Conservation (phyloP, 2,113 vertebrate species). For the Oryzias curvinotus region DNA sequence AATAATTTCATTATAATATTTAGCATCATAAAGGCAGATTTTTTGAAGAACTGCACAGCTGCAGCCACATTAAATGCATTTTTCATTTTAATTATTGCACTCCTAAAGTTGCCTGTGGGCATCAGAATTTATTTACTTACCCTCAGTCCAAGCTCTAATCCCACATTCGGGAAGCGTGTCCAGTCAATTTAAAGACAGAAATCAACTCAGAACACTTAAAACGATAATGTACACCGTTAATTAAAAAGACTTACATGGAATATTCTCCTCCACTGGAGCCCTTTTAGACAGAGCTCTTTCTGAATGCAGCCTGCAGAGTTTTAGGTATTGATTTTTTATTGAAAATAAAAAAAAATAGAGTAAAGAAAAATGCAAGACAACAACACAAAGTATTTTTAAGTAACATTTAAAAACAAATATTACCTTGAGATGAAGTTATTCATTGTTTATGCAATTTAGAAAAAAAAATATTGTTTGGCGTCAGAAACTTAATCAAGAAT, state of each 20-base stretch:
- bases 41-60: neutral
- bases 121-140: conserved; percentile 55
- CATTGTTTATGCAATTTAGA: conserved; percentile 58
- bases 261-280: neutral
- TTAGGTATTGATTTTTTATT: no score
- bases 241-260: conserved; percentile 61
- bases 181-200: conserved; percentile 59
- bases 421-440: no score
- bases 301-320: no score
- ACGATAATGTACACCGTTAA: conserved; percentile 66
- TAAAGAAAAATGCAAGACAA: no score
- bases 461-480: neutral
- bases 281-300: no score
- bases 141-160: conserved; percentile 56
- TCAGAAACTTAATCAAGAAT: conserved; percentile 39
- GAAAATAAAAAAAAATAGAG: no score
- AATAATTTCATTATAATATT: no score
- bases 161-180: conserved; percentile 62
- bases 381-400: no score
- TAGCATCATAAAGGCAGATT: no score
- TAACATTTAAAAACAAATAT: no score
- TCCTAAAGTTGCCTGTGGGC: conserved; percentile 63
- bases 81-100: conserved; percentile 68
- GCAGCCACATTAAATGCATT: conserved; percentile 53
- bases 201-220: conserved; percentile 65